Base-by-base conservation (phyloP, 2,113 vertebrate species). In the Silurus glanis region DNA sequence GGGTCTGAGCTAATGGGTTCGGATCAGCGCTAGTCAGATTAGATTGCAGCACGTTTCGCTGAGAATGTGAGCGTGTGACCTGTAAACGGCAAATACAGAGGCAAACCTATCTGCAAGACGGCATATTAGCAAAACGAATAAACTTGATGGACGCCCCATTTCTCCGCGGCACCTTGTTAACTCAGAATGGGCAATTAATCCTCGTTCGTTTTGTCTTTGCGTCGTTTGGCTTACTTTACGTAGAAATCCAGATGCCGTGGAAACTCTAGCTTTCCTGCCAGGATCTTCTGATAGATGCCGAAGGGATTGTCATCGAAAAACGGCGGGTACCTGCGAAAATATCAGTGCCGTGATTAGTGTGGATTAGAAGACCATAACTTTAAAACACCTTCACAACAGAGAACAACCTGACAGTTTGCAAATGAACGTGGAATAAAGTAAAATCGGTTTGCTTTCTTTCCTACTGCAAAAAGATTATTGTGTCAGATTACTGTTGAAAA, bases 231-330 rank as follows among this genome's bases (percentile, higher is more conserved):
- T 97, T 95, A 99, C 98, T 99, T 99, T 8, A 97, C 97, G 28
- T 97, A 96, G 91, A 98, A 97, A 91, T 99, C 98, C 95, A 99
- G 93, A 89, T 99, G 97, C 16, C 96, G 95, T 0, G 98, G 98
- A 93, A 99, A 99, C 83, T 99, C 97, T 88, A 99, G 97, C 88
- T 97, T 98, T 90, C 97, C 97, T 2, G 97, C 97, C 72, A 99
- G 95, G 66, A 99, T 99, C 92, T 99, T 99, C 92, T 99, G 98
- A 90, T 99, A 99, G 87, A 99, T 99, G 74, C 98, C 97, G 91
- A 99, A 99, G 0, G 98, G 97, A 92, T 98, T 99, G 94, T 99
- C 98, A 85, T 99, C 98, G 87, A 98, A 99, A 94, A 99, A 99
- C 0, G 97, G 98, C 0, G 98, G 98, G 88, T 99, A 97, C 87